Conservation (phyloP, 2,888 invertebrate species). For the Elysia crispata region DNA sequence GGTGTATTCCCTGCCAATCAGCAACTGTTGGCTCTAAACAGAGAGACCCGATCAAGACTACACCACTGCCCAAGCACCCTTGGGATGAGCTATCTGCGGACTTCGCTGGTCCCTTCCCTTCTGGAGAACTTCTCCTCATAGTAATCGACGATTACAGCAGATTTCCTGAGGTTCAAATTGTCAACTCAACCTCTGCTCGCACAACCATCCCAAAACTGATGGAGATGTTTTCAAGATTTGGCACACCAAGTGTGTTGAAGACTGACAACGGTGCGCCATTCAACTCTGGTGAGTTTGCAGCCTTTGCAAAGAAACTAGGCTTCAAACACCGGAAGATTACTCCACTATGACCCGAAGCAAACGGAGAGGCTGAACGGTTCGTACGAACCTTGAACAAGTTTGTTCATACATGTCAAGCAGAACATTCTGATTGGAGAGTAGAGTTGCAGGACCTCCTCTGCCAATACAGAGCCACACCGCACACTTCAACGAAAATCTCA, state of each 20-base stretch:
- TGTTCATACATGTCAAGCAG: not conserved
- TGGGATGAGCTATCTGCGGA: slow-evolving; percentile 41
- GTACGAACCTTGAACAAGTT: slow-evolving; percentile 52
- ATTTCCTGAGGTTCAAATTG: slow-evolving; percentile 54
- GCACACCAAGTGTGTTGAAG: slow-evolving; percentile 53
- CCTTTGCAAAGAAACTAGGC: not conserved
- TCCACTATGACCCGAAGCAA: slow-evolving; percentile 5
- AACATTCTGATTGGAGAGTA: not conserved
- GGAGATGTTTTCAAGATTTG: slow-evolving; percentile 49
- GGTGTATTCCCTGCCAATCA: slow-evolving; percentile 55
- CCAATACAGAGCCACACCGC: slow-evolving; percentile 14
- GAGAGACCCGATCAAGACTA: slow-evolving; percentile 28
- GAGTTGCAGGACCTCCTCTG: not conserved
- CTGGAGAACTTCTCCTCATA: slow-evolving; percentile 52
- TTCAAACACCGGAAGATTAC: slow-evolving; percentile 26
- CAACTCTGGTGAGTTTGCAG: not conserved
- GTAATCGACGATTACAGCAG: slow-evolving; percentile 55
- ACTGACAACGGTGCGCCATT: slow-evolving; percentile 39
- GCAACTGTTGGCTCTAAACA: slow-evolving; percentile 33
- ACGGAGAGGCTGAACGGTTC: slow-evolving; percentile 51
- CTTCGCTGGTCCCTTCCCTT: slow-evolving; percentile 44
- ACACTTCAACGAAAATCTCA: slow-evolving; percentile 20
- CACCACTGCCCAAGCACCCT: slow-evolving; percentile 20
- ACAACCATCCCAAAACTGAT: slow-evolving; percentile 51
- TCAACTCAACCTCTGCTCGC: slow-evolving; percentile 46